Conservation (phyloP, 2,113 vertebrate genomes). For the Ptyas mucosa region DNA sequence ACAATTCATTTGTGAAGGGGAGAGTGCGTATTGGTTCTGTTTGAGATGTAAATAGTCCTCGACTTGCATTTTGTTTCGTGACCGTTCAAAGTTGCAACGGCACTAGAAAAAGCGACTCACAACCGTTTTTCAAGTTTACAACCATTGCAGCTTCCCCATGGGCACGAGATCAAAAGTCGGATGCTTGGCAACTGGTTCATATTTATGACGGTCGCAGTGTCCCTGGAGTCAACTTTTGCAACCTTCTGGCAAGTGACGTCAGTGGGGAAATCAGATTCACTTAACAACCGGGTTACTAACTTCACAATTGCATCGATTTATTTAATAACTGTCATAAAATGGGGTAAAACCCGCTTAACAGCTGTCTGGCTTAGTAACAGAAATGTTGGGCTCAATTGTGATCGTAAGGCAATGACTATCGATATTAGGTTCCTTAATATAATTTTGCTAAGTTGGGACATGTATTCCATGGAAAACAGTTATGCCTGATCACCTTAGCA, state of each 20-base stretch:
- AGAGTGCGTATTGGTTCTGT: too few relatives aligned
- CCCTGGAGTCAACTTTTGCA: not conserved
- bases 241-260: not conserved
- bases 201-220: not conserved
- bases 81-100: not conserved
- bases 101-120: not conserved
- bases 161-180: too few relatives aligned
- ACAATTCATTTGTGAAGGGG: too few relatives aligned
- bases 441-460: not conserved
- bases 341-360: not conserved
- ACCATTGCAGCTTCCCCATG: not conserved
- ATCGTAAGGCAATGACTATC: too few relatives aligned
- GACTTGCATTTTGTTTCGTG: not conserved
- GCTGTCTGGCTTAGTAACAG: not conserved
- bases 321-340: not conserved
- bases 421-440: not conserved
- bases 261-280: not conserved
- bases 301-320: not conserved
- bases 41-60: not conserved
- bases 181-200: not conserved
- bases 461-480: not conserved
- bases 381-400: not conserved
- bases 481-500: not conserved
- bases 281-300: not conserved
- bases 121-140: not conserved